A percentile compares a stretch with the other conserved stretches of the same genome.
phyloP scores from a whole-genome alignment of 1,140 invertebrate species.

The Pseudomyrmex gracilis region DNA sequence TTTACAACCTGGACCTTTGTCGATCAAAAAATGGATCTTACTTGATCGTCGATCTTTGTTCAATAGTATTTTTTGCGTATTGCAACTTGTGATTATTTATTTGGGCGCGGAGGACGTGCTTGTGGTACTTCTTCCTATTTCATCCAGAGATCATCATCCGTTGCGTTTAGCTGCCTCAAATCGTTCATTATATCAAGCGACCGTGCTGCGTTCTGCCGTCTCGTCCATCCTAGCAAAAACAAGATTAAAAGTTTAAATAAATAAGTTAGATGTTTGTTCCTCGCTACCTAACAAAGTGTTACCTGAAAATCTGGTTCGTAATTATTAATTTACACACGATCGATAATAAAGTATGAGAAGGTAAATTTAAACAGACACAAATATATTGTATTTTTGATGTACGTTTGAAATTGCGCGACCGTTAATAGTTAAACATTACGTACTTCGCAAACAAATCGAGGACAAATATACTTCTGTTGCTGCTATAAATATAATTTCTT shows the following conservation, averaged over 20 bases:
- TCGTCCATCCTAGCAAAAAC: conserved; percentile 83
- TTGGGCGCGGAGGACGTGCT: conserved; percentile 35
- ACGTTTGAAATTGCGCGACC: no score
- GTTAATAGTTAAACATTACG: no score
- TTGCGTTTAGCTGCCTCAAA: conserved; percentile 65
- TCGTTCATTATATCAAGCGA: conserved; percentile 81
- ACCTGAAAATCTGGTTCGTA: no score
- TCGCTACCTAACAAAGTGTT: no score
- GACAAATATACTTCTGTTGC: no score
- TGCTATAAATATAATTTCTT: no score
- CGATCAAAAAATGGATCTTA: conserved; percentile 17
- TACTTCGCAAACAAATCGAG: no score
- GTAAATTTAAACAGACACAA: no score
- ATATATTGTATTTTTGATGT: no score
- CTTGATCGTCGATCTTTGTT: conserved; percentile 57
- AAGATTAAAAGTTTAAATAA: conserved; percentile 48
- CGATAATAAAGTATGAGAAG: no score
- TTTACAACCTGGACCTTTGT: conserved; percentile 59
- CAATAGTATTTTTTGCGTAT: conserved; percentile 43
- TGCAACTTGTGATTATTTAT: conserved; percentile 40
- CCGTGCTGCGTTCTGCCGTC: conserved; percentile 83
- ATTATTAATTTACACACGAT: no score
- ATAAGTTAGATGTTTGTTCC: conserved; percentile 12
- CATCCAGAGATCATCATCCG: conserved; percentile 65
- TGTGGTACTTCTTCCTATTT: conserved; percentile 53